A percentile compares a stretch with the other conserved stretches of the same genome.
Conservation (phyloP, 2,113 vertebrate genomes). For the Patagioenas fasciata region DNA sequence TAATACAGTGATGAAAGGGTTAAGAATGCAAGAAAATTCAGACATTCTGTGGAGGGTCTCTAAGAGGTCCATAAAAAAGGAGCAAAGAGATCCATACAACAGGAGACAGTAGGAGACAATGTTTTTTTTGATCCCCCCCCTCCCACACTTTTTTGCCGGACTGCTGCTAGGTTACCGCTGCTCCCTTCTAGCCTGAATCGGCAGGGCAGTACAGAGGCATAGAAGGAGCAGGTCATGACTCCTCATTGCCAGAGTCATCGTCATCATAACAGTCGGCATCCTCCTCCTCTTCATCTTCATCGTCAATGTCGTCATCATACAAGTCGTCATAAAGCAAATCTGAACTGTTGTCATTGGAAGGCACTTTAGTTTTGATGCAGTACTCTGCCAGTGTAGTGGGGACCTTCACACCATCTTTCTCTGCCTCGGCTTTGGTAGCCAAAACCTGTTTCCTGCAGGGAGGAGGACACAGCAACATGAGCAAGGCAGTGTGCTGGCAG, state of each 20-base stretch:
- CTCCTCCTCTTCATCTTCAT: constrained; percentile 91
- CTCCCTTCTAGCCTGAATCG: constrained; percentile 80
- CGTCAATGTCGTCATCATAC: constrained; percentile 94
- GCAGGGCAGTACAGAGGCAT: constrained; percentile 74
- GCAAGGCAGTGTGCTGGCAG: not conserved
- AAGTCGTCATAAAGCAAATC: constrained; percentile 98
- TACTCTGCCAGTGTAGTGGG: constrained; percentile 97
- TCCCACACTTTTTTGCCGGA: constrained; percentile 67
- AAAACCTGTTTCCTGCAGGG: constrained; percentile 90
- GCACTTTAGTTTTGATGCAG: constrained; percentile 98
- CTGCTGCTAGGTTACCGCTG: constrained; percentile 72
- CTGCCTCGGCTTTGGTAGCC: constrained; percentile 93
- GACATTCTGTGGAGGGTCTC: constrained; percentile 74
- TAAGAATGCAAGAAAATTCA: constrained; percentile 76
- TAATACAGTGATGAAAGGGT: constrained; percentile 74
- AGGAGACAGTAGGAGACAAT: constrained; percentile 75
- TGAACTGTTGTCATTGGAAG: constrained; percentile 98
- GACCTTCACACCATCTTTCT: constrained; percentile 96
- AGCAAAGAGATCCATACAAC: constrained; percentile 75
- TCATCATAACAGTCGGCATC: constrained; percentile 91
- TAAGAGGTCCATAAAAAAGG: constrained; percentile 79
- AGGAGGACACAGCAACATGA: not conserved
- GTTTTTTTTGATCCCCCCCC: constrained; percentile 19
- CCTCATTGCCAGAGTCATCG: constrained; percentile 97
- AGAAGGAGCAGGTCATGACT: constrained; percentile 86